phyloP scores from a whole-genome alignment of 1,140 invertebrate species.

The Phymastichus coffea region DNA sequence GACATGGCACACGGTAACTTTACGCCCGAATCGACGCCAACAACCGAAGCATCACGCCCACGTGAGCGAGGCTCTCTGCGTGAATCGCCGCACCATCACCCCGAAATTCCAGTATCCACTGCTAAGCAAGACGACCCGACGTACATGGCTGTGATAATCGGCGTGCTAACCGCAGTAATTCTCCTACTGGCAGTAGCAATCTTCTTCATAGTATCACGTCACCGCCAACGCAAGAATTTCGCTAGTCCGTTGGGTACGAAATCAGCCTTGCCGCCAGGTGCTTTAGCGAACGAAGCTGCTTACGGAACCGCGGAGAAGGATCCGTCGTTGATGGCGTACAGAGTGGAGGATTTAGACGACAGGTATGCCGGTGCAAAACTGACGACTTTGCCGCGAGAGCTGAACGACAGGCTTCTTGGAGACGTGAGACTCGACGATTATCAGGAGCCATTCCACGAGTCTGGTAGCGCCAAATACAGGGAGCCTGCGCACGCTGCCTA shows the following conservation, averaged over 20 bases:
- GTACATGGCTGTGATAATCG: conserved; percentile 68
- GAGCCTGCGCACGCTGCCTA: conserved; percentile 56
- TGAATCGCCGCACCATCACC: conserved; percentile 45
- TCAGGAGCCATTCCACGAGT: conserved; percentile 59
- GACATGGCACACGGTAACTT: conserved; percentile 59
- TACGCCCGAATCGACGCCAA: conserved; percentile 50
- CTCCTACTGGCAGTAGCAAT: conserved; percentile 62
- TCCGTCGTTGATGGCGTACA: conserved; percentile 52
- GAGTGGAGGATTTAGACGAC: conserved; percentile 54
- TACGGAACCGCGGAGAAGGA: conserved; percentile 56
- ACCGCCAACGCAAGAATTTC: conserved; percentile 62
- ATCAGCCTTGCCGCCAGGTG: conserved; percentile 47
- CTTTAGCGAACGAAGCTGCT: conserved; percentile 51
- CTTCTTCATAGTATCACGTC: conserved; percentile 62
- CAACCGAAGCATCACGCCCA: conserved; percentile 48
- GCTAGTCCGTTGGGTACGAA: conserved; percentile 56
- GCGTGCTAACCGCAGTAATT: conserved; percentile 65
- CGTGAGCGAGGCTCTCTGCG: conserved; percentile 53
- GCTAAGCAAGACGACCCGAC: conserved; percentile 59
- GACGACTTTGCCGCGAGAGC: conserved; percentile 51
- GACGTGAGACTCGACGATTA: conserved; percentile 57
- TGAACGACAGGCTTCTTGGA: conserved; percentile 53
- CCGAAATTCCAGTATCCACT: conserved; percentile 51
- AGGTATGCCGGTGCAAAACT: conserved; percentile 52
- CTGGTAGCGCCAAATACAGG: conserved; percentile 45